These are phyloP conservation scores for Narcine bancroftii DNA, from an alignment of 2,113 vertebrate species.

Conservation along the genomic window DNA sequence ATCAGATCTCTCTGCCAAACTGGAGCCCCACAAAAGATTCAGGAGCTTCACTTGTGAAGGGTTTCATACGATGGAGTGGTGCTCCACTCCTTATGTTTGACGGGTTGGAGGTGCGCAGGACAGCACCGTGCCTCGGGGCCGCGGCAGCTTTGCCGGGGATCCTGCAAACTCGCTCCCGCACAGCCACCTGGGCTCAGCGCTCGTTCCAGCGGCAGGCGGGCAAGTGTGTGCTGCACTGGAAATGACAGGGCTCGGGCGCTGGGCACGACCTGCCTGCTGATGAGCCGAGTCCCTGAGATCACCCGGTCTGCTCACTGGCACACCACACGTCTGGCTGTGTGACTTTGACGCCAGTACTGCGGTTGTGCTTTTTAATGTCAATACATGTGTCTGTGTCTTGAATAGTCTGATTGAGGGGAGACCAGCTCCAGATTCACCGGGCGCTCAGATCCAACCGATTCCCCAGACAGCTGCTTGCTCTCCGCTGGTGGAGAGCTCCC, in stretches of 20 bases:
- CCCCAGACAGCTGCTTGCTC: too few species aligned
- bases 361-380: background rate
- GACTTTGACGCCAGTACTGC: background rate
- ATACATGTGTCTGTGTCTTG: background rate
- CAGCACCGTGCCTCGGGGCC: background rate
- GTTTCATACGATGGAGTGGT: background rate
- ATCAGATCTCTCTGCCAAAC: background rate
- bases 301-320: background rate
- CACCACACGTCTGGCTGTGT: background rate
- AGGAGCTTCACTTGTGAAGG: too few species aligned
- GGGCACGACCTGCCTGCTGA: background rate
- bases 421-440: background rate
- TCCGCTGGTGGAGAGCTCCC: too few species aligned
- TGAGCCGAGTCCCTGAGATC: background rate
- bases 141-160: too few species aligned
- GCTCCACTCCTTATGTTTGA: background rate
- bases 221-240: background rate
- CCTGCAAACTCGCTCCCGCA: too few species aligned
- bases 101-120: background rate
- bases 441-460: background rate
- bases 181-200: too few species aligned
- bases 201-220: too few species aligned
- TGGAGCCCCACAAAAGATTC: background rate
- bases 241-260: background rate
- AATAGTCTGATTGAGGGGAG: background rate